Percentiles rank a stretch among this genome's conserved stretches.
Conservation (phyloP, 2,888 invertebrate species). For the Acleris literana region DNA sequence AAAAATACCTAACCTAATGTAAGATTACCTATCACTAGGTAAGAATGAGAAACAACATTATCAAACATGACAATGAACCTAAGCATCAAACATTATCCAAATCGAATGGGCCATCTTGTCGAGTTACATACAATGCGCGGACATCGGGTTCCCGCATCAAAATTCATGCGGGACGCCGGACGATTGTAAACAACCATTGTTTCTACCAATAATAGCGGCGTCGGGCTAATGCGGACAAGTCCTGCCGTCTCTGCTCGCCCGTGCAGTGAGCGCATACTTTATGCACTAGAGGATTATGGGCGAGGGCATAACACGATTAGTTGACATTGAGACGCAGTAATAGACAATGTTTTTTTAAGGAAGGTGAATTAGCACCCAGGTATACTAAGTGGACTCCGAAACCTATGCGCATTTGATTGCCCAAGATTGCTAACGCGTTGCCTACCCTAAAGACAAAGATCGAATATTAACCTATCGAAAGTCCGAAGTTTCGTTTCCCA, state of each 20-base stretch:
- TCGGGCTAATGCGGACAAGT: slow-evolving; percentile 42
- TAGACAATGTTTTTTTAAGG: no score
- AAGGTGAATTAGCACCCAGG: no score
- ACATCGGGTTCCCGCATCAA: slow-evolving; percentile 55
- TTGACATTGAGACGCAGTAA: no score
- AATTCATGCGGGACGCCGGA: slow-evolving; percentile 55
- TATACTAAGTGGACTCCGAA: no score
- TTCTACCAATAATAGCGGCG: slow-evolving; percentile 48
- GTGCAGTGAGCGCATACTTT: slow-evolving; percentile 41
- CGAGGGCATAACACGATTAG: background rate
- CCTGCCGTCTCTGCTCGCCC: slow-evolving; percentile 42
- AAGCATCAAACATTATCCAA: slow-evolving; percentile 21
- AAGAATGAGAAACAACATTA: background rate
- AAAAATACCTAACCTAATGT: no score
- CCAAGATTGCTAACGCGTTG: no score
- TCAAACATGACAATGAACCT: slow-evolving; percentile 1
- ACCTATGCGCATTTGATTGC: no score
- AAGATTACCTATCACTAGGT: no score
- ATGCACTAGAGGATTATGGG: background rate
- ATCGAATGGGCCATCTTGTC: slow-evolving; percentile 41
- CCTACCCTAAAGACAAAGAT: no score
- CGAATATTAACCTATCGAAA: no score
- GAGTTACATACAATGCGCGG: slow-evolving; percentile 43
- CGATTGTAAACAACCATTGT: slow-evolving; percentile 71
- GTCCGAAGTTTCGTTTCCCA: no score